phyloP scores from a whole-genome alignment of 2,888 invertebrate species.

The Epicampocera succincta region DNA sequence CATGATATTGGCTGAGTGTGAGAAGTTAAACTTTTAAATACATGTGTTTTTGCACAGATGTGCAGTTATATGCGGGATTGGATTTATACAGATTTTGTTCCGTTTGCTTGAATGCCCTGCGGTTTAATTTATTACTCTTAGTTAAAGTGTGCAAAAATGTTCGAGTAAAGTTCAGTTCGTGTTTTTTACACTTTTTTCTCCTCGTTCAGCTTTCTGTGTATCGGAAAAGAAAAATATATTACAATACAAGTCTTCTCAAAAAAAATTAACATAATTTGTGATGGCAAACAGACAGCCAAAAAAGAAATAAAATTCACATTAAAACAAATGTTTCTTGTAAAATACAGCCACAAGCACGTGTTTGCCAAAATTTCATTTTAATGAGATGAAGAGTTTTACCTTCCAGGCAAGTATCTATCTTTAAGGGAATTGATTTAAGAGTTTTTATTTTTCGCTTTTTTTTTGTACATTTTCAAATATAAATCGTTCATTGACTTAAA shows the following conservation, averaged over 20 bases:
- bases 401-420: slow-evolving; percentile 42
- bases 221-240: slow-evolving; percentile 5
- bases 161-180: slow-evolving; percentile 76
- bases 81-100: slow-evolving; percentile 47
- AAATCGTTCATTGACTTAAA: too few species aligned
- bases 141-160: slow-evolving; percentile 74
- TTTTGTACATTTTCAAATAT: neutral
- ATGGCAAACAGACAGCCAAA: slow-evolving; percentile 35
- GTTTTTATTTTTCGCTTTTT: slow-evolving; percentile 59
- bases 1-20: too few species aligned
- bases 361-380: slow-evolving; percentile 38
- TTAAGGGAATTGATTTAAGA: slow-evolving; percentile 45
- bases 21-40: neutral
- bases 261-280: slow-evolving; percentile 70
- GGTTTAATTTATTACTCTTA: slow-evolving; percentile 69
- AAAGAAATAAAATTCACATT: slow-evolving; percentile 17
- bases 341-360: neutral
- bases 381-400: slow-evolving; percentile 54
- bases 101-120: slow-evolving; percentile 62
- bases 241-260: slow-evolving; percentile 21
- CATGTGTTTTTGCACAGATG: neutral
- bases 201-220: slow-evolving; percentile 46
- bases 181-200: slow-evolving; percentile 16
- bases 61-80: slow-evolving; percentile 2
- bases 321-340: neutral